A percentile compares a stretch with the other conserved stretches of the same genome.
These are phyloP conservation scores for Drosophila aldrichi DNA, from an alignment of 2,888 invertebrate genomes.

Conservation along the genomic window DNA sequence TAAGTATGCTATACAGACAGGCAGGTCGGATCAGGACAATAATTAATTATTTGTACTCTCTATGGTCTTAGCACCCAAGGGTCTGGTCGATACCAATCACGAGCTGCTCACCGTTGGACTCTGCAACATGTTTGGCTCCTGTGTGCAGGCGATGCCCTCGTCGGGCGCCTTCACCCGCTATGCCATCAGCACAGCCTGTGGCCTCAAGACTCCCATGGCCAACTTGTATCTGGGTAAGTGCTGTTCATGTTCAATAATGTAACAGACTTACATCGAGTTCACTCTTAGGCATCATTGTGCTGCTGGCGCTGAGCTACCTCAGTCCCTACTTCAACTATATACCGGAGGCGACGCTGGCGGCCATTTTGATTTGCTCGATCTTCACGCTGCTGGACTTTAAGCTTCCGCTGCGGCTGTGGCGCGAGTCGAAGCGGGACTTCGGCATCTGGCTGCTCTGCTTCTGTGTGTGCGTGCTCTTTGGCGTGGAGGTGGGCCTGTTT, in stretches of 20 bases:
- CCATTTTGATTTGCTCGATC: slow-evolving; percentile 94
- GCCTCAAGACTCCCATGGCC: slow-evolving; percentile 92
- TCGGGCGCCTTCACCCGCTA: slow-evolving; percentile 95
- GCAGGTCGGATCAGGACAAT: neutral
- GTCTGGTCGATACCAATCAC: slow-evolving; percentile 93
- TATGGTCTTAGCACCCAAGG: slow-evolving; percentile 87
- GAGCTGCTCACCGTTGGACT: slow-evolving; percentile 94
- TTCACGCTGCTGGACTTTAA: slow-evolving; percentile 88
- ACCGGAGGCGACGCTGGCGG: slow-evolving; percentile 93
- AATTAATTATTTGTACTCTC: neutral
- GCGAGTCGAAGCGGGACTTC: slow-evolving; percentile 88
- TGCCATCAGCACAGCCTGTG: slow-evolving; percentile 95
- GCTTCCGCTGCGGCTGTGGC: slow-evolving; percentile 87
- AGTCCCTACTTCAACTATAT: slow-evolving; percentile 96
- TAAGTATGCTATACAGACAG: slow-evolving; percentile 86
- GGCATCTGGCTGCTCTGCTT: slow-evolving; percentile 90
- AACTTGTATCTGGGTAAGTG: slow-evolving; percentile 83
- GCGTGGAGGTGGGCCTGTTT: slow-evolving; percentile 93
- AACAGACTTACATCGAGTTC: too few relatives aligned
- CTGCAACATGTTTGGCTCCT: slow-evolving; percentile 93
- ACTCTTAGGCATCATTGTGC: slow-evolving; percentile 89
- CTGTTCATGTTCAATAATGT: neutral
- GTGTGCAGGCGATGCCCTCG: slow-evolving; percentile 94
- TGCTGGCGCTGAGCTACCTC: slow-evolving; percentile 93
- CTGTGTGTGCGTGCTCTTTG: slow-evolving; percentile 88